Conservation (phyloP, 2,113 vertebrate species). For the Formicarius rufipectus region DNA sequence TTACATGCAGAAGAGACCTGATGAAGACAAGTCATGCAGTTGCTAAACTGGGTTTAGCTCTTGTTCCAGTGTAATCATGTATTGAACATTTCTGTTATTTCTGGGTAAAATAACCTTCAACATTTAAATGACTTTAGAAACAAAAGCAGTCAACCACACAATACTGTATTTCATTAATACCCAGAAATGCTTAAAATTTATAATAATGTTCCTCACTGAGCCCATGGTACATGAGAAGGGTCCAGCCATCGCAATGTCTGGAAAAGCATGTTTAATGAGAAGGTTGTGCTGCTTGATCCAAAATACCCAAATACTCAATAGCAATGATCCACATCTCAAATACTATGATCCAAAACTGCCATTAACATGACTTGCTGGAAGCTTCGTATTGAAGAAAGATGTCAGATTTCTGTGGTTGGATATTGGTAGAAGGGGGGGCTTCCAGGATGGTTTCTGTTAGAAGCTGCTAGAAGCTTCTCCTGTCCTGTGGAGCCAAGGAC, state of each 20-base stretch:
- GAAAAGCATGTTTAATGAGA: background rate
- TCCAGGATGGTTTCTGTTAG: too few relatives aligned
- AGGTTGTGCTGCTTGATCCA: background rate
- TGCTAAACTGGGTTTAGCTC: background rate
- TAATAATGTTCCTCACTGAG: accelerated
- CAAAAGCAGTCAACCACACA: background rate
- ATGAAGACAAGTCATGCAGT: background rate
- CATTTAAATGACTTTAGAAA: background rate
- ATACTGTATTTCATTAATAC: background rate
- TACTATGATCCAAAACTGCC: background rate
- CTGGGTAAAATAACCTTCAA: background rate
- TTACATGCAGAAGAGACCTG: background rate
- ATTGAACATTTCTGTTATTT: background rate
- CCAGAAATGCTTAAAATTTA: background rate
- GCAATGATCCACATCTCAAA: background rate
- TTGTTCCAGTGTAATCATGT: background rate
- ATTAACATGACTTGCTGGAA: background rate
- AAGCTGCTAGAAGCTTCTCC: too few relatives aligned
- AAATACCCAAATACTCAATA: background rate
- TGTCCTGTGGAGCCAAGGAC: too few relatives aligned
- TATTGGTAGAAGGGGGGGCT: too few relatives aligned
- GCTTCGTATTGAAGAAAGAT: background rate
- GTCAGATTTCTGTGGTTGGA: too few relatives aligned
- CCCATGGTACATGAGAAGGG: background rate
- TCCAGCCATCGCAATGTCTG: accelerated